Conservation (phyloP, 1,140 invertebrate genomes). For the Zophobas atratus region DNA sequence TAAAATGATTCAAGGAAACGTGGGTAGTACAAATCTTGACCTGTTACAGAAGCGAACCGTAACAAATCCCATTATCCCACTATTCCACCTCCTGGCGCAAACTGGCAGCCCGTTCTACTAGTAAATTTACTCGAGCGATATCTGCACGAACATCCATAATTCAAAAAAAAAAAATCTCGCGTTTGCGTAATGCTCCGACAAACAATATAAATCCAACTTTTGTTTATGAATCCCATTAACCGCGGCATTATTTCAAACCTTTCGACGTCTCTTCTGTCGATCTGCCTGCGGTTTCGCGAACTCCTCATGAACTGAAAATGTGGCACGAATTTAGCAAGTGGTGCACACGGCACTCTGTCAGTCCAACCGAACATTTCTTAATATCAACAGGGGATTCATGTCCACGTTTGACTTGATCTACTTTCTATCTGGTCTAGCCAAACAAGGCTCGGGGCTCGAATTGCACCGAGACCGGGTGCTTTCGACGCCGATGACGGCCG, state of each 20-base stretch:
- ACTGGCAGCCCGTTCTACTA: background rate
- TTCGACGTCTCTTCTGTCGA: slow-evolving; percentile 10
- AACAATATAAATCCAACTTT: slow-evolving; percentile 6
- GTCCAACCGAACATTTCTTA: slow-evolving; percentile 52
- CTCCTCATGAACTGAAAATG: slow-evolving; percentile 41
- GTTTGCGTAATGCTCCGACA: background rate
- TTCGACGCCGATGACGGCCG: slow-evolving; percentile 12
- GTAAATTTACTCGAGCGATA: too few relatives aligned
- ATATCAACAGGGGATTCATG: slow-evolving; percentile 35
- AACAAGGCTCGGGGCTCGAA: slow-evolving; percentile 56
- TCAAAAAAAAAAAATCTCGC: background rate
- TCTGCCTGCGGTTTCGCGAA: slow-evolving; percentile 27
- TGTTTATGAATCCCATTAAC: slow-evolving; percentile 1
- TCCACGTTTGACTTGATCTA: slow-evolving; percentile 42
- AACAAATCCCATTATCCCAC: background rate
- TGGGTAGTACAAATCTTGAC: background rate
- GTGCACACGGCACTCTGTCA: slow-evolving; percentile 53
- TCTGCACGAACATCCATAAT: too few relatives aligned
- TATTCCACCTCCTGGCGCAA: background rate
- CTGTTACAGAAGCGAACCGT: background rate
- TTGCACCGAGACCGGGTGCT: slow-evolving; percentile 48
- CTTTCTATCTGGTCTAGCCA: slow-evolving; percentile 54
- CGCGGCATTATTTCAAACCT: background rate
- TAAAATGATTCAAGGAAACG: background rate
- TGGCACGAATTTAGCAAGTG: slow-evolving; percentile 46